Evolutionary conservation across 2,113 vertebrate genomes (phyloP), one percentile per base, ranked within the genome.

Genomic region (Sorex araneus): DNA sequence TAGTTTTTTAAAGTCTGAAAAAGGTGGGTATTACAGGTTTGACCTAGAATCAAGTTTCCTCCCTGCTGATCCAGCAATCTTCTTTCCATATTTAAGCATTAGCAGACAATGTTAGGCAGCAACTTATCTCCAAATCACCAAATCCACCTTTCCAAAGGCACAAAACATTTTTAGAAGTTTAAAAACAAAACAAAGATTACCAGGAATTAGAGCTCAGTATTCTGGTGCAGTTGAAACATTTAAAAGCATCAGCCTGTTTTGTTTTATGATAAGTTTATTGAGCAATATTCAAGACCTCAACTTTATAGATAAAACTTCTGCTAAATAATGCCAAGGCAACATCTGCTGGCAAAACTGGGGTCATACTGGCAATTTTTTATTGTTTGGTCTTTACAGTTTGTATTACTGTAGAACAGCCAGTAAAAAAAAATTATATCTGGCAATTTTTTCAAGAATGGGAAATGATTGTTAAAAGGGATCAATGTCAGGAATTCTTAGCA

Each of bases 51-150:
- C 94, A 96, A 94, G 77, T 87, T 92, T 96, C 86, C 96, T 96
- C 92, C 96, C 96, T 97, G 92, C 76, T 0, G 74, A 91, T 92
- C 87, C 95, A 95, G 73, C 92, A 4, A 60, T 96, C 95, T 97
- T 97, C 96, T 95, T 93, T 78, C 84, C 96, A 96, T 64, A 96
- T 84, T 94, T 95, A 77, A 95, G 93, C 80, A 93, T 96, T 94
- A 95, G 94, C 64, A 84, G 78, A 82, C 76, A 95, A 85, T 36
- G 84, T 94, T 84, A 95, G 90, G 32, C 96, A 95, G 95, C 86
- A 92, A 95, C 74, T 54, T 95, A 94, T 79, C 77, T 84, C 92
- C 74, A 89, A 95, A 94, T 91, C 77, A 92, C 81, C 91, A 96
- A 94, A 80, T 95, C 81, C 87, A 92, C 43, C 78, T 93, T 92